phyloP scores from a whole-genome alignment of 2,797 vertebrate genomes.

The Ibycter americanus region DNA sequence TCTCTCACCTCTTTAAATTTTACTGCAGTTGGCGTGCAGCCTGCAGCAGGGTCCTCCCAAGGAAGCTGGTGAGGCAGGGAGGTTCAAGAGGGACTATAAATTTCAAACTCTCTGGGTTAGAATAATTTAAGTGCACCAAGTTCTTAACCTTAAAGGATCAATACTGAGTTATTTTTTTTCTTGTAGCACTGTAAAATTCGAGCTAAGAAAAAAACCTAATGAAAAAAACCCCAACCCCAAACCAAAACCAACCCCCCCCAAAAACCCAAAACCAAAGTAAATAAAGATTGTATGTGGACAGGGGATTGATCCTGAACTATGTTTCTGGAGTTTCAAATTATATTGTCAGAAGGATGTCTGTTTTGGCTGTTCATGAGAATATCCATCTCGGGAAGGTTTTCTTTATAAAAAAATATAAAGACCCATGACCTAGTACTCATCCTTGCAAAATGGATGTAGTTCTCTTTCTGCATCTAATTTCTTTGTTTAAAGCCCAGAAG shows the following conservation, averaged over 20 bases:
- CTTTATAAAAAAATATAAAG: neutral
- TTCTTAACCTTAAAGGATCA: constrained; percentile 74
- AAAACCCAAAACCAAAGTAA: neutral
- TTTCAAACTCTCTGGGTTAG: constrained; percentile 80
- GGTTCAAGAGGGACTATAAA: constrained; percentile 86
- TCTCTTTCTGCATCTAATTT: neutral
- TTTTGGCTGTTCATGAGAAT: constrained; percentile 1
- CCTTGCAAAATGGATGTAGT: neutral
- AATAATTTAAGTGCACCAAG: constrained; percentile 73
- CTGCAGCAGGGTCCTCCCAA: constrained; percentile 86
- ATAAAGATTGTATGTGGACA: neutral
- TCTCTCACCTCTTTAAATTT: constrained; percentile 99
- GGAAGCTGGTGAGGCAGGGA: constrained; percentile 83
- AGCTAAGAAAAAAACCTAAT: neutral
- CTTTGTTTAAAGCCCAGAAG: constrained; percentile 9
- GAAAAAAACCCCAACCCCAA: neutral
- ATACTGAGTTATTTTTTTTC: constrained; percentile 27
- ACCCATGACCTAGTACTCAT: neutral
- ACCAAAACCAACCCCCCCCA: neutral
- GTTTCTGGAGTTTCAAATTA: constrained; percentile 24
- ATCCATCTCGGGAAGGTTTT: neutral
- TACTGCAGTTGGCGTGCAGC: constrained; percentile 90
- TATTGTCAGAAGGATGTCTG: constrained; percentile 2
- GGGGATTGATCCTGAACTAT: neutral
- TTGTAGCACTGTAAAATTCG: constrained; percentile 26